phyloP scores from a whole-genome alignment of 2,797 vertebrate species.

The Chrosomus eos region DNA sequence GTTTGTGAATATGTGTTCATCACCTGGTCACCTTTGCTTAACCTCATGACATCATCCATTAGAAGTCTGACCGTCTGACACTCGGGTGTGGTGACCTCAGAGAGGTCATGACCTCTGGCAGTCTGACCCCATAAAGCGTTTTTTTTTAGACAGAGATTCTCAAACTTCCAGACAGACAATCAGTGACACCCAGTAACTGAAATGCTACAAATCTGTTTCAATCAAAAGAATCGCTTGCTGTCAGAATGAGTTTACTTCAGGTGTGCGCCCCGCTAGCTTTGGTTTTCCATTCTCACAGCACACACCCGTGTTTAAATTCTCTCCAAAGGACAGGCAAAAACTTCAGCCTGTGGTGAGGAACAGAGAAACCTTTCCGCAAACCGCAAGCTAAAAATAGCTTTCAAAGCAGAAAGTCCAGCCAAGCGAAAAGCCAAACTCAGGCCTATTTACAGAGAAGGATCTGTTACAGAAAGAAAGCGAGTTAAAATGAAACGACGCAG shows the following conservation, averaged over 20 bases:
- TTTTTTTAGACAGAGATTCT: constrained; percentile 45
- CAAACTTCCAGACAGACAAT: constrained; percentile 45
- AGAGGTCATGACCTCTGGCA: constrained; percentile 25
- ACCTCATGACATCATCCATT: constrained; percentile 41
- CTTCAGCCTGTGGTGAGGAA: constrained; percentile 56
- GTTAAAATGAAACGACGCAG: constrained; percentile 35
- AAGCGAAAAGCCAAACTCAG: constrained; percentile 58
- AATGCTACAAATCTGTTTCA: constrained; percentile 19
- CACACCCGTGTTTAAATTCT: constrained; percentile 41
- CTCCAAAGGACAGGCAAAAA: constrained; percentile 46
- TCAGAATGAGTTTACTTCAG: constrained; percentile 21
- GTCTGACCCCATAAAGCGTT: constrained; percentile 17
- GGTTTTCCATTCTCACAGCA: constrained; percentile 39
- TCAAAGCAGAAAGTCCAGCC: constrained; percentile 58
- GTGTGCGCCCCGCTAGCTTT: constrained; percentile 31
- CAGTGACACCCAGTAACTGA: constrained; percentile 33
- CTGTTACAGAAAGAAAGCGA: constrained; percentile 52
- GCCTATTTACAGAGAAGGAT: constrained; percentile 58
- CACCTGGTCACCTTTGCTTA: constrained; percentile 32
- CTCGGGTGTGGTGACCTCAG: constrained; percentile 32
- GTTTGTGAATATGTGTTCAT: constrained; percentile 20
- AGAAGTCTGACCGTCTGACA: constrained; percentile 19
- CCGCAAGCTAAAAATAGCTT: constrained; percentile 62
- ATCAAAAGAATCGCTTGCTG: not conserved
- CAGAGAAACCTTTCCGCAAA: constrained; percentile 60